phyloP scores from a whole-genome alignment of 2,888 invertebrate genomes.

The Pardosa pseudoannulata region DNA sequence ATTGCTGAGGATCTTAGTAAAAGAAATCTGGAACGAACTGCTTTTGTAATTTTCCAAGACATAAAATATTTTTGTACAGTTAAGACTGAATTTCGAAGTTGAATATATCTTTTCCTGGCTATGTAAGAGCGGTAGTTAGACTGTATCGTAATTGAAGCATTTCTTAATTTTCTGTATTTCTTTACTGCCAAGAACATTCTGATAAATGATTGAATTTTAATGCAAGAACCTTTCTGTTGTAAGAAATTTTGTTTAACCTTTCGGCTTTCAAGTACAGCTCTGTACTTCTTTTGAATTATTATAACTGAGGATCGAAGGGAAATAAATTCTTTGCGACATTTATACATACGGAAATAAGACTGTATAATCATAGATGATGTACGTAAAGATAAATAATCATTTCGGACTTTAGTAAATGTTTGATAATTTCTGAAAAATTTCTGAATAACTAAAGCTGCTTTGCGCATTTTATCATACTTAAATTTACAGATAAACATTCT shows the following conservation, averaged over 20 bases:
- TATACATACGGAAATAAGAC: conserved; percentile 1
- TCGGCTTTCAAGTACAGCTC: not conserved
- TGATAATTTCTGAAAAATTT: not conserved
- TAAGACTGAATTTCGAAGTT: not conserved
- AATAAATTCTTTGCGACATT: not conserved
- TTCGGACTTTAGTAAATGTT: not conserved
- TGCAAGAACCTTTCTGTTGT: not conserved
- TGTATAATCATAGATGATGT: conserved; percentile 3
- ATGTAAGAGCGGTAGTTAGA: not conserved
- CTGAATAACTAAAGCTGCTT: conserved; percentile 9
- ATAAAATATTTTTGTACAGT: conserved; percentile 25
- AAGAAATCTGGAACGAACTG: not conserved
- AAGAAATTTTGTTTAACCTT: not conserved
- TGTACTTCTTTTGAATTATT: conserved; percentile 9
- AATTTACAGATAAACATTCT: not conserved
- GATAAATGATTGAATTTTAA: conserved; percentile 20
- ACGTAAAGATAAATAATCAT: not conserved
- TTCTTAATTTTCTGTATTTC: not conserved
- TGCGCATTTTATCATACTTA: not conserved
- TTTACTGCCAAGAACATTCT: not conserved
- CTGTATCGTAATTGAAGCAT: conserved; percentile 20
- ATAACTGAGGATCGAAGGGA: not conserved
- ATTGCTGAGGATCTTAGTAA: not conserved
- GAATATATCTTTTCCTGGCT: conserved; percentile 13
- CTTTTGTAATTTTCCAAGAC: not conserved